Base-by-base conservation (phyloP, 1,140 invertebrate genomes). In the Sitobion miscanthi region DNA sequence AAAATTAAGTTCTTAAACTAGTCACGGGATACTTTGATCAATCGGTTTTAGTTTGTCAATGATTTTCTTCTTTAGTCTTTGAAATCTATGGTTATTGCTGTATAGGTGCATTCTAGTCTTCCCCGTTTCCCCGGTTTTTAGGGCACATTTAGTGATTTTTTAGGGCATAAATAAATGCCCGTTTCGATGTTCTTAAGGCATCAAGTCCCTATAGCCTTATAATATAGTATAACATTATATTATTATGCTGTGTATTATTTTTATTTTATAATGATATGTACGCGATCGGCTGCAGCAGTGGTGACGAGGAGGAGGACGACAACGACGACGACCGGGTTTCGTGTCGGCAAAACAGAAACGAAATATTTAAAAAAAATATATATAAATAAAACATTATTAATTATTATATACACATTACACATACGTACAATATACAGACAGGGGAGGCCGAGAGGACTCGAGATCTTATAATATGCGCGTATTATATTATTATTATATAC, bases 321-420 rank as follows among this genome's bases (percentile, higher is more conserved):
- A 11, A 49, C 21, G 30, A 23, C 11, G 45, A n/a, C 49, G n/a
- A 89, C 47, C 49, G 47, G 88, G 35, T 35, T 89, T 54, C n/a
- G 30, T 89, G 88, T 89, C 88, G 88, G 52, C 88, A 89, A 52
- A 57, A 89, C 49, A 38, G 52, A 38, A 89, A 89, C 47, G 52
- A 89, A 89, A 21, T 54, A 42, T 47, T 89, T 20, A 54, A 57
- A 35, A 86, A 42, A 8, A 42, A 82, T 7, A 82, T 7, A 42
- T 8, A 38, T 83, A 83, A 38, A 83, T 42, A 42, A 23, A 83
- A 77, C 82, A 83, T 83, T 42, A 38, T n/a, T 82, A 20, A 83
- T 69, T 69, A 57, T 57, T 57, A 69, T n/a, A n/a, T n/a, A 69
- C 11, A 69, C 62, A 69, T 69, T n/a, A 69, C 11, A 69, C 62